Conservation (phyloP, 2,797 vertebrate species). For the Acrocephalus scirpaceus region DNA sequence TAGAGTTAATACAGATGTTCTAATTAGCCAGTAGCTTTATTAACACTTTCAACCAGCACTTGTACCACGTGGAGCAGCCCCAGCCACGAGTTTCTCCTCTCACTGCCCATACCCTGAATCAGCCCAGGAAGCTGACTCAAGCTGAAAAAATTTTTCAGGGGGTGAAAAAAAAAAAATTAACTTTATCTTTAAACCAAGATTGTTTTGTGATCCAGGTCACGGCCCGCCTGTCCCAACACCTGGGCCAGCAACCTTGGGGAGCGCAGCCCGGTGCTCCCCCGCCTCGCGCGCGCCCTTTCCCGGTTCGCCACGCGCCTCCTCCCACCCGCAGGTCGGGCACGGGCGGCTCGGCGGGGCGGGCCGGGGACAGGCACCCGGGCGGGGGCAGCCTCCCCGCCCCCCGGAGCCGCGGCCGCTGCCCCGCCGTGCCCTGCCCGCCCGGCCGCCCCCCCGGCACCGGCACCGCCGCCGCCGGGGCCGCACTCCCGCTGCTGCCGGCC, state of each 20-base stretch:
- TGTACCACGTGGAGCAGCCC: not conserved
- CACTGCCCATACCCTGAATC: not conserved
- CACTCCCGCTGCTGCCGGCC: not conserved
- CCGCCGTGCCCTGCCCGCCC: not conserved
- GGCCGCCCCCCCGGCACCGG: not conserved
- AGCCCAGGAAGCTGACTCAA: constrained; percentile 15
- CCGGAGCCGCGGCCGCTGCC: not conserved
- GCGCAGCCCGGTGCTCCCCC: not conserved
- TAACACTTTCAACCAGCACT: not conserved
- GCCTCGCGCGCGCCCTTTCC: not conserved
- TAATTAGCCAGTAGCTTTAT: not conserved
- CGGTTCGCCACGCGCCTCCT: not conserved
- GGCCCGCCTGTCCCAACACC: not conserved
- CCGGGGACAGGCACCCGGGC: not conserved
- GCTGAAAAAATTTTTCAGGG: rapidly evolving
- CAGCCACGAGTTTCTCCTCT: not conserved
- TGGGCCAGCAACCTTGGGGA: not conserved
- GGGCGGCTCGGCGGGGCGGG: not conserved
- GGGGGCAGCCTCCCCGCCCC: too few relatives aligned
- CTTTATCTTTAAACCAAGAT: not conserved
- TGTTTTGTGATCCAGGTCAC: not conserved
- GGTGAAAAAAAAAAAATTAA: rapidly evolving
- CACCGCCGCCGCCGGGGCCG: not conserved
- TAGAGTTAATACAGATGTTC: not conserved
- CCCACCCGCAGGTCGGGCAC: not conserved